Percentiles rank a stretch among this genome's conserved stretches.
Evolutionary conservation across 1,140 invertebrate genomes (phyloP).

Genomic region (Zophobas morio): DNA sequence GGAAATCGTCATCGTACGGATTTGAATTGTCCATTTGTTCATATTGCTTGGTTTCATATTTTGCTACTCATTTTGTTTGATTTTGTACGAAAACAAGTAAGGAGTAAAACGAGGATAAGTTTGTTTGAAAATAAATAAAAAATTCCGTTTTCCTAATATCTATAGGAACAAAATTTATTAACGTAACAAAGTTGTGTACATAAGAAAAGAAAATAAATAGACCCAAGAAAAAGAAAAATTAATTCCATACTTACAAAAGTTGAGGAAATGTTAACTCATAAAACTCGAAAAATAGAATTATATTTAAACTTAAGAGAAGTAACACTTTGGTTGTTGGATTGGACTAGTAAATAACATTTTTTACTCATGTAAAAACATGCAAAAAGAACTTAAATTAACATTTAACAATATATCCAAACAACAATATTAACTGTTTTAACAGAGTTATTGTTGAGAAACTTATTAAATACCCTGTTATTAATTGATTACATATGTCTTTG

Average conservation of each 20-base stretch:
- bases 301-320: slow-evolving; percentile 47
- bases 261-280: background rate
- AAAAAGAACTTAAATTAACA: slow-evolving; percentile 44
- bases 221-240: slow-evolving; percentile 43
- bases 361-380: slow-evolving; percentile 47
- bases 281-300: slow-evolving; percentile 45
- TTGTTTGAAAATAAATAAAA: slow-evolving; percentile 10
- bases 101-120: background rate
- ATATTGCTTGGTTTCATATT: background rate
- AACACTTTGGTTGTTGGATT: slow-evolving; percentile 66
- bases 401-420: slow-evolving; percentile 40
- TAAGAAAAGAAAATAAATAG: slow-evolving; percentile 43
- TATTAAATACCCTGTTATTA: slow-evolving; percentile 32
- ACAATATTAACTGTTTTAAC: slow-evolving; percentile 35
- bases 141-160: slow-evolving; percentile 9
- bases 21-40: no score
- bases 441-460: slow-evolving; percentile 39
- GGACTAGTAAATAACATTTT: slow-evolving; percentile 64
- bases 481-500: slow-evolving; percentile 29
- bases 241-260: slow-evolving; percentile 25
- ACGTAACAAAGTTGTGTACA: slow-evolving; percentile 33
- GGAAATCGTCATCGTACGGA: no score
- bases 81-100: slow-evolving; percentile 1
- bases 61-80: background rate
- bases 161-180: slow-evolving; percentile 38